A percentile compares a stretch with the other conserved stretches of the same genome.
Conservation (phyloP, 2,888 invertebrate species). For the Buathra laborator region DNA sequence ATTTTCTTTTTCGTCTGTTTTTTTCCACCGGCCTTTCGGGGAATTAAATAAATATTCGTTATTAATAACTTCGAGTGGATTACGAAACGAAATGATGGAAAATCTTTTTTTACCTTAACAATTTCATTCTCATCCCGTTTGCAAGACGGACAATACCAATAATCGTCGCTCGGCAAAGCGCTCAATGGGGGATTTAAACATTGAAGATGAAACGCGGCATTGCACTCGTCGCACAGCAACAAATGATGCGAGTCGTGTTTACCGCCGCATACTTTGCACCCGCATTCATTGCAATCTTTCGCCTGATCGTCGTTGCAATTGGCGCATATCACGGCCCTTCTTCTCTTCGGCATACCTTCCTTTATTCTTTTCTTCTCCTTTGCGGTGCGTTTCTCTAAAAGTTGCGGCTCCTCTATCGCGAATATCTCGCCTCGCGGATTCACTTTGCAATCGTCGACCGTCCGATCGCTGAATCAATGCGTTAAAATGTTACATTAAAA, state of each 20-base stretch:
- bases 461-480: constrained; percentile 19
- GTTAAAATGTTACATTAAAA: neutral
- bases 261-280: constrained; percentile 90
- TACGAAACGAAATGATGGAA: too few species aligned
- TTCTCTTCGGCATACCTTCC: constrained; percentile 85
- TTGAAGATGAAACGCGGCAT: constrained; percentile 90
- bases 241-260: constrained; percentile 91
- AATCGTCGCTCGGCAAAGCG: constrained; percentile 89
- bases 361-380: constrained; percentile 82
- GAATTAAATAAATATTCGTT: too few species aligned
- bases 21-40: constrained; percentile 19
- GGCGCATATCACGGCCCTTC: constrained; percentile 88
- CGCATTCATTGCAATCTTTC: constrained; percentile 90
- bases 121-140: constrained; percentile 91
- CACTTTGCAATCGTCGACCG: constrained; percentile 87
- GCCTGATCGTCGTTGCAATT: constrained; percentile 89
- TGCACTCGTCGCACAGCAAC: constrained; percentile 93
- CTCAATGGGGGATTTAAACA: constrained; percentile 91
- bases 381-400: constrained; percentile 85
- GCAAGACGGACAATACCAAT: constrained; percentile 92
- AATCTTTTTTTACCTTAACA: constrained; percentile 84
- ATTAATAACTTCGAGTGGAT: too few species aligned
- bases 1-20: constrained; percentile 87
- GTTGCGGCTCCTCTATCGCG: constrained; percentile 87
- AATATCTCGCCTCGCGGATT: constrained; percentile 89